phyloP scores from a whole-genome alignment of 2,797 vertebrate genomes.

The Brachyalestes nurse region DNA sequence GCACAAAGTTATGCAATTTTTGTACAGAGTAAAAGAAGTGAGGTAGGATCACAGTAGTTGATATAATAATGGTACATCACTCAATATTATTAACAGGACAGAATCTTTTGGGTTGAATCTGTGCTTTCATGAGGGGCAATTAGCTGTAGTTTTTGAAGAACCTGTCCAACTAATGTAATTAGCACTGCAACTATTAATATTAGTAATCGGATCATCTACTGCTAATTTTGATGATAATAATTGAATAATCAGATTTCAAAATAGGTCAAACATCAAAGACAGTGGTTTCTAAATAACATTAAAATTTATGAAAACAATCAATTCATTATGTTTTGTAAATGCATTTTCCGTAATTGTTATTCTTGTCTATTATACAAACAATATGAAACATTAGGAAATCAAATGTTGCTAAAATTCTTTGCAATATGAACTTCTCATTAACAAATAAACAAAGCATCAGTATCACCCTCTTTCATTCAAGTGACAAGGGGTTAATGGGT shows the following conservation, averaged over 20 bases:
- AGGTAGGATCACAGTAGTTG: neutral
- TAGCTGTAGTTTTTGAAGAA: neutral
- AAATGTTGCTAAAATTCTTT: neutral
- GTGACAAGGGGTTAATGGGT: constrained; percentile 54
- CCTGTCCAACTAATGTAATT: neutral
- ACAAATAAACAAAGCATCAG: neutral
- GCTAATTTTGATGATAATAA: too few species aligned
- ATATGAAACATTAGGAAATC: too few species aligned
- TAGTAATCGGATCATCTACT: too few species aligned
- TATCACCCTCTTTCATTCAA: constrained; percentile 3
- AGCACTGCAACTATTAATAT: neutral
- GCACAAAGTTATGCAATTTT: neutral
- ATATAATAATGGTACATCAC: neutral
- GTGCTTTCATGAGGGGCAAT: neutral
- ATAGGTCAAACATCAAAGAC: too few species aligned
- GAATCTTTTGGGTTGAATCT: too few species aligned
- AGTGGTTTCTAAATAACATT: too few species aligned
- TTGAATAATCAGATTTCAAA: too few species aligned
- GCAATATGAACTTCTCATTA: neutral
- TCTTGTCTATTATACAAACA: too few species aligned
- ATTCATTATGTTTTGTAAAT: too few species aligned
- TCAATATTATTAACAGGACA: neutral
- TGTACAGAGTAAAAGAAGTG: neutral
- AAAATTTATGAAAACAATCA: too few species aligned
- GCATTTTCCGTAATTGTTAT: too few species aligned